phyloP scores from a whole-genome alignment of 2,888 invertebrate species.

The Pristionchus exspectatus region DNA sequence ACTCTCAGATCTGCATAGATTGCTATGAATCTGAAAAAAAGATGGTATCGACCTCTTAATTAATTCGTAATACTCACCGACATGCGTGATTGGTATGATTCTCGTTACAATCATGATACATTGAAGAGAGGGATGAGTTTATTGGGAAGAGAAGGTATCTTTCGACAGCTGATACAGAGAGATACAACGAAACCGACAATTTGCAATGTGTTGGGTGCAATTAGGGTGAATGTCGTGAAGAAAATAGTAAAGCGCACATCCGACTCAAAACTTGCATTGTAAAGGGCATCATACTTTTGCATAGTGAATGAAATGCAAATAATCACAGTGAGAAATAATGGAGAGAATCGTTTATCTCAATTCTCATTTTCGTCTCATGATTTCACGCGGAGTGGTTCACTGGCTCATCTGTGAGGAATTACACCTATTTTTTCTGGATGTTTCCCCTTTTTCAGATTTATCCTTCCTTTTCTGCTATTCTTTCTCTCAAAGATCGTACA shows the following conservation, averaged over 20 bases:
- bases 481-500: background rate
- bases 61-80: background rate
- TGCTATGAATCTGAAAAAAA: background rate
- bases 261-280: background rate
- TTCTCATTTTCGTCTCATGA: background rate
- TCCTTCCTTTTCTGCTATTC: background rate
- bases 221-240: background rate
- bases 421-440: background rate
- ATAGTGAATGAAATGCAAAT: background rate
- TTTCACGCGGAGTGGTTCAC: background rate
- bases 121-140: background rate
- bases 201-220: background rate
- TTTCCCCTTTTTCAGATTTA: background rate
- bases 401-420: background rate
- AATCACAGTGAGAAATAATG: background rate
- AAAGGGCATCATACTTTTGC: background rate
- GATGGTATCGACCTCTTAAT: no score
- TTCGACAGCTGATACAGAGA: background rate
- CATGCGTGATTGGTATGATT: constrained; percentile 30
- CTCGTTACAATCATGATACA: constrained; percentile 23
- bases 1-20: constrained; percentile 22
- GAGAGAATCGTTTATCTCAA: background rate
- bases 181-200: background rate
- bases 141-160: background rate
- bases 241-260: background rate